Percentiles rank a stretch among this genome's conserved stretches.
Conservation (phyloP, 2,888 invertebrate species). For the Hypomecis atomaria region DNA sequence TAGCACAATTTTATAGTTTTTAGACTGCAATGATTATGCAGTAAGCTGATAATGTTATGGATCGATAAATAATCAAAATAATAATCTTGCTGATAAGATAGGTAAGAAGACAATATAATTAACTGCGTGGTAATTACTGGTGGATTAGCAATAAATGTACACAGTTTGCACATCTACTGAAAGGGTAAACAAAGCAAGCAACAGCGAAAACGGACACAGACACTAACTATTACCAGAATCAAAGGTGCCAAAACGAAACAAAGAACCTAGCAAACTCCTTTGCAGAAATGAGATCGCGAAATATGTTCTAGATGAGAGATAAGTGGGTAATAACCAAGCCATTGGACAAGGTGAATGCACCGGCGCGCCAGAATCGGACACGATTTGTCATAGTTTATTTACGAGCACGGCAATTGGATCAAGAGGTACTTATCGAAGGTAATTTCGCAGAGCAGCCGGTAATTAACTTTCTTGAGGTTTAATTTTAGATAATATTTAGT, state of each 20-base stretch:
- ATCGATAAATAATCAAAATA: too few species aligned
- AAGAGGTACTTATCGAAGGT: constrained; percentile 24
- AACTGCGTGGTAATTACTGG: too few species aligned
- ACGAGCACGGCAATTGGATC: constrained; percentile 29
- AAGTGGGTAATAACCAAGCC: constrained; percentile 11
- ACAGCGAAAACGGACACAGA: too few species aligned
- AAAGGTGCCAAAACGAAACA: background rate
- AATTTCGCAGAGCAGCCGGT: constrained; percentile 16
- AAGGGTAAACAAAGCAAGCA: too few species aligned
- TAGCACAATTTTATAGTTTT: too few species aligned
- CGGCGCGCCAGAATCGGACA: constrained; percentile 22
- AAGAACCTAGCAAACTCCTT: background rate
- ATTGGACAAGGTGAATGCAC: constrained; percentile 30
- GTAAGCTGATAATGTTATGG: too few species aligned
- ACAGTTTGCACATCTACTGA: too few species aligned
- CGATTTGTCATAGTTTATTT: constrained; percentile 39
- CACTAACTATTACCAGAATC: background rate
- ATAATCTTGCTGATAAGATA: too few species aligned
- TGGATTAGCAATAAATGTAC: too few species aligned
- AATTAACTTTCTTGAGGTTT: constrained; percentile 12
- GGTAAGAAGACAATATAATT: too few species aligned
- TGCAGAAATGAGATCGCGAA: constrained; percentile 3
- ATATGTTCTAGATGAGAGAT: constrained; percentile 13
- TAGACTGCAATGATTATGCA: too few species aligned
- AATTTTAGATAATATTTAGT: constrained; percentile 2